Evolutionary conservation across 2,888 invertebrate genomes (phyloP).

Genomic region (Drosophila kuntzei): DNA sequence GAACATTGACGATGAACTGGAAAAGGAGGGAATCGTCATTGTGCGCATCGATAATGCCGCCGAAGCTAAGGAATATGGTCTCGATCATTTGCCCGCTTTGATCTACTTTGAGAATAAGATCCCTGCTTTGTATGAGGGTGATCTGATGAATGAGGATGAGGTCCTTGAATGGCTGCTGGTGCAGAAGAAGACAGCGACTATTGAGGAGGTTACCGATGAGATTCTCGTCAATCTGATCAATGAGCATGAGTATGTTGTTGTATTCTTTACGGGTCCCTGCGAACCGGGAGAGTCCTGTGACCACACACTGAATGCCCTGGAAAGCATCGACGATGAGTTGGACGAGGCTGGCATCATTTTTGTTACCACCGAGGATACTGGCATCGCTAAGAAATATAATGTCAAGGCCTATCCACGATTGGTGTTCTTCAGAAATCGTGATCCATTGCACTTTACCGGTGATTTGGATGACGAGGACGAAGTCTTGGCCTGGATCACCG

Average conservation of each 20-base stretch:
- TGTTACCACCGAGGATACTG: constrained; percentile 95
- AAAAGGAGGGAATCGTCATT: constrained; percentile 95
- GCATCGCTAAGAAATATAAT: constrained; percentile 92
- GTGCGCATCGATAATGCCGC: constrained; percentile 95
- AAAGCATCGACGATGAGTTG: constrained; percentile 96
- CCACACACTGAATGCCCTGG: constrained; percentile 92
- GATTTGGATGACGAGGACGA: constrained; percentile 96
- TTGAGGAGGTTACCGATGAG: constrained; percentile 97
- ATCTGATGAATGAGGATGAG: constrained; percentile 95
- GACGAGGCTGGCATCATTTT: constrained; percentile 97
- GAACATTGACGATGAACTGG: constrained; percentile 96
- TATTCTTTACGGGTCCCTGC: constrained; percentile 95
- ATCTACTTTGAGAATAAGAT: constrained; percentile 97
- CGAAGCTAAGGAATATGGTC: constrained; percentile 95
- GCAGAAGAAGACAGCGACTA: constrained; percentile 95
- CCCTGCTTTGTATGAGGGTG: constrained; percentile 96
- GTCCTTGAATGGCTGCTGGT: constrained; percentile 94
- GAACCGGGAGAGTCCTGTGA: constrained; percentile 95
- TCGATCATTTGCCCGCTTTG: constrained; percentile 92
- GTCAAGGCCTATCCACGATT: constrained; percentile 94
- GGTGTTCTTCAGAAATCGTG: constrained; percentile 96
- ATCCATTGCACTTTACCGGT: constrained; percentile 93
- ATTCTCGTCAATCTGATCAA: constrained; percentile 93
- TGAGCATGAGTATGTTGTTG: constrained; percentile 97
- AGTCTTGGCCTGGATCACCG: constrained; percentile 95